Evolutionary conservation across 1,140 invertebrate genomes (phyloP), one percentile per base, ranked within the genome.

Genomic region (Pogonus chalceus): DNA sequence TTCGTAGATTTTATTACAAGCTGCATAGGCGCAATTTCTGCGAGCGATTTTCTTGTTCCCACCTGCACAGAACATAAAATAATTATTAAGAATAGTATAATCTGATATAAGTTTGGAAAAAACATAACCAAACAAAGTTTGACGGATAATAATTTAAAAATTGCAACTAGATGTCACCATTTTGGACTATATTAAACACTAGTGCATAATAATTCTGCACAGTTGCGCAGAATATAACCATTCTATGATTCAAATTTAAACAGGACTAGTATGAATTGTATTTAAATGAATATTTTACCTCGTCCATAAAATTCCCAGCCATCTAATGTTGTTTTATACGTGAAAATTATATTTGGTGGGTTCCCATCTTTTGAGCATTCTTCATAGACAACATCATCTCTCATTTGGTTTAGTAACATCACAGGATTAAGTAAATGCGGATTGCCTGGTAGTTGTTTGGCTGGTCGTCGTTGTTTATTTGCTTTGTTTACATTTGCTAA

Each of bases 321-420:
- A 14, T 31, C 26, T 14, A 31, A 4, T 4, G 7, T 31, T 4
- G 26, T 31, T 4, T 14, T 4, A 4, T 7, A 4, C 14, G 26
- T 31, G 26, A 31, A 31, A 7, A 31, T 31, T 4, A 14, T 31
- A 14, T 31, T 7, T 14, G 26, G 26, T 31, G 26, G 14, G 26
- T 31, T 31, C 7, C 26, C 26, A 4, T 31, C 26, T 14, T 31
- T 31, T 4, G 26, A 4, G 7, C 69, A 56, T 54, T 78, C 76
- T 2, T 62, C 58, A 48, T 77, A 79, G 26, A 70, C 68, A 24
- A 72, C 58, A 2, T 73, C 74, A 20, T 76, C 75, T 63, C 69
- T 69, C 70, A 79, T 71, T 59, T 79, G 76, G 62, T 78, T 77
- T n/a, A 79, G 60, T 12, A 79, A 56, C 73, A 77, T 76, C 16